Base-by-base conservation (phyloP, 2,113 vertebrate species). In the Pelmatolapia mariae region DNA sequence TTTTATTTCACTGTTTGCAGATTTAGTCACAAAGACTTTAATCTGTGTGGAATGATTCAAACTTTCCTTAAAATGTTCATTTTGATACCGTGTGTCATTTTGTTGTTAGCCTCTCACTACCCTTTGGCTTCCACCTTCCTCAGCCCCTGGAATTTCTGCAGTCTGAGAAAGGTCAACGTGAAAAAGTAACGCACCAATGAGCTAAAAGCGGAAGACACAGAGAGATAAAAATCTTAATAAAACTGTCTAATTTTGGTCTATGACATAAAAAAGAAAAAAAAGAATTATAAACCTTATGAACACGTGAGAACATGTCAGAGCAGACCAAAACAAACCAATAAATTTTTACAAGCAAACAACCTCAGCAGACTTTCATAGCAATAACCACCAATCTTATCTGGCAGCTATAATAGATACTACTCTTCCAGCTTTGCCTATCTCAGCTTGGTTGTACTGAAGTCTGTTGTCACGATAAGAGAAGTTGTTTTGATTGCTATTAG, bases 331-430 rank as follows among this genome's bases (percentile, higher is more conserved):
- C 38, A 86, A n/a, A 56, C 19, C 45, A 83, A 81, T 81, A 76
- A 80, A 56, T 18, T 52, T 68, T 79, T 3, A 38, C 26, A 38
- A 81, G 13, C 5, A 80, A 68, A 45, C 63, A 86, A 76, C 22
- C 57, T 79, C 61, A 80, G 18, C 56, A 38, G 40, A 59, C n/a
- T 26, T 29, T 81, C 19, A 73, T 38, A 57, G 76, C 45, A 73
- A 38, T 86, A 86, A 91, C 91, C 87, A 81, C 83, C 83, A 90
- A 18, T 61, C 47, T 59, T 92, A 91, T 94, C 83, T 66, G 29
- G 76, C 40, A 31, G 36, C 19, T 6, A 19, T 73, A 68, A 56
- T 89, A 78, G 88, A 88, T 33, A 31, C 24, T 54, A 24, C 19
- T 57, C 33, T 59, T 22, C 63, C 24, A 53, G 63, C 50, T 15